These are phyloP conservation scores for Avahi laniger DNA, from an alignment of 2,797 vertebrate genomes.

Conservation along the genomic window DNA sequence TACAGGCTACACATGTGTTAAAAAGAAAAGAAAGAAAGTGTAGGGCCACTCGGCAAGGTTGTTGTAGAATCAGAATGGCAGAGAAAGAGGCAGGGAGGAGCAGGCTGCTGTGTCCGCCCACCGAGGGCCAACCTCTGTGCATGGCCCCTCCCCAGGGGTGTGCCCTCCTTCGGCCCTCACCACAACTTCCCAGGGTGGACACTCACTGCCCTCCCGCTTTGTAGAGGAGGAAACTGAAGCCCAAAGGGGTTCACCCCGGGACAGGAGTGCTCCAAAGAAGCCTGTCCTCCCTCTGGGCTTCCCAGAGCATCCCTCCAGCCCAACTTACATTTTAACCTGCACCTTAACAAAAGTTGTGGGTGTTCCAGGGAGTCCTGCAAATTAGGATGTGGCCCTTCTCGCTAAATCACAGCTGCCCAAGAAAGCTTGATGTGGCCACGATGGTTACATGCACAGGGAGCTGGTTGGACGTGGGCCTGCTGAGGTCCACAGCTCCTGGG, in stretches of 20 bases:
- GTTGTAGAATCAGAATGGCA: too few species aligned
- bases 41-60: too few species aligned
- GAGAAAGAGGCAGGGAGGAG: neutral
- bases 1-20: fast-evolving
- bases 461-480: neutral
- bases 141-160: fast-evolving
- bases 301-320: neutral
- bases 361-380: neutral
- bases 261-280: fast-evolving
- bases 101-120: neutral
- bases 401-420: neutral
- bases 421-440: fast-evolving
- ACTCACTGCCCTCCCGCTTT: neutral
- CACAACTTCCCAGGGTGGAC: neutral
- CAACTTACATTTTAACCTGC: neutral
- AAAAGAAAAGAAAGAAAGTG: neutral
- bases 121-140: neutral
- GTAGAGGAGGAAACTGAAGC: neutral
- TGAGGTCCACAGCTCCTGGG: neutral
- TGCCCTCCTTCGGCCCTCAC: neutral
- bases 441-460: neutral
- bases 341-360: neutral
- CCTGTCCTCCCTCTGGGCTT: neutral
- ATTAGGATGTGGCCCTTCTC: neutral
- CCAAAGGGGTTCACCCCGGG: neutral